phyloP scores from a whole-genome alignment of 2,888 invertebrate genomes.

The Erpobdella octoculata region DNA sequence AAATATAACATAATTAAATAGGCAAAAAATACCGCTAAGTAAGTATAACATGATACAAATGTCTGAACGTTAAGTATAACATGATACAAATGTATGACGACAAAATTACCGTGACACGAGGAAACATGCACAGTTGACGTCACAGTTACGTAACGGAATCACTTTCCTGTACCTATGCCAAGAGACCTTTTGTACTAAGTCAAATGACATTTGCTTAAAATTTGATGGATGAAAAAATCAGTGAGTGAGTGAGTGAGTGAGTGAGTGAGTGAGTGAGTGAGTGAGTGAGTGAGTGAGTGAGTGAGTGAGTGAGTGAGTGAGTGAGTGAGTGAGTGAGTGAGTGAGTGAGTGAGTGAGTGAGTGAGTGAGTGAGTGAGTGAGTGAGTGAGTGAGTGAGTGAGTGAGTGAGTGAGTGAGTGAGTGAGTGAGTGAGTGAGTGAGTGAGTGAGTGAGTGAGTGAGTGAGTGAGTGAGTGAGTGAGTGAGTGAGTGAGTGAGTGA shows the following conservation, averaged over 20 bases:
- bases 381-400: conserved; percentile 9
- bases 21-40: too few relatives aligned
- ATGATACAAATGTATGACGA: too few relatives aligned
- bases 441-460: background rate
- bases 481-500: background rate
- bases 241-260: conserved; percentile 3
- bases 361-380: conserved; percentile 9
- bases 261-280: conserved; percentile 6
- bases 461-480: background rate
- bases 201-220: too few relatives aligned
- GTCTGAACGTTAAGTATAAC: too few relatives aligned
- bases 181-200: too few relatives aligned
- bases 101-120: too few relatives aligned
- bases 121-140: too few relatives aligned
- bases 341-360: conserved; percentile 7
- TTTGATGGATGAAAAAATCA: background rate
- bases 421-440: background rate
- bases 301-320: conserved; percentile 13
- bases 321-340: background rate
- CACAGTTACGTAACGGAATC: too few relatives aligned
- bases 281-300: conserved; percentile 13
- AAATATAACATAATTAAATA: too few relatives aligned
- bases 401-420: conserved; percentile 9
- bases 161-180: too few relatives aligned
- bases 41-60: too few relatives aligned